Evolutionary conservation across 2,113 vertebrate genomes (phyloP).

Genomic region (Mustelus asterias): DNA sequence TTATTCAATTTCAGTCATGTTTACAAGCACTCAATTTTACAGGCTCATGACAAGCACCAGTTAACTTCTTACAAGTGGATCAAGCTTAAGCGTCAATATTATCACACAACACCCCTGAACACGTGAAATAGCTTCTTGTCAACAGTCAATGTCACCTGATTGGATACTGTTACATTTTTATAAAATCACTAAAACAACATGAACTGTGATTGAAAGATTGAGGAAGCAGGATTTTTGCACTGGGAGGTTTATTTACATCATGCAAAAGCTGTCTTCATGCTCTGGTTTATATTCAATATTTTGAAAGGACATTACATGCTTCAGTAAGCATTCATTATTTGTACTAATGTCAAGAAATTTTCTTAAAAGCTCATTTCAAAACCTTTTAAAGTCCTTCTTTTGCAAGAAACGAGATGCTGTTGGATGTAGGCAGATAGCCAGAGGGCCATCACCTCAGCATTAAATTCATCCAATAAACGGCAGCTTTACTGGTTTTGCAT

Average conservation of each 20-base stretch:
- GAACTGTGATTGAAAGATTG: not conserved
- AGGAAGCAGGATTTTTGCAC: not conserved
- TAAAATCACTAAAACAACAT: not conserved
- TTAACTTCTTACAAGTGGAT: not conserved
- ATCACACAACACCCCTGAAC: not conserved
- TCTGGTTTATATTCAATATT: not conserved
- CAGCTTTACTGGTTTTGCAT: not conserved
- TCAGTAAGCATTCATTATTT: not conserved
- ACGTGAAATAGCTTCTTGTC: not conserved
- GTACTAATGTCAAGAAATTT: not conserved
- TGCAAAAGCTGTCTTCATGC: no score
- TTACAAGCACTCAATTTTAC: not conserved
- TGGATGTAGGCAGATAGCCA: not conserved
- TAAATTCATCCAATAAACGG: not conserved
- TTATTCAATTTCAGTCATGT: no score
- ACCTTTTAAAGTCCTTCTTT: not conserved
- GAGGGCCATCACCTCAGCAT: no score
- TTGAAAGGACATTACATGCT: not conserved
- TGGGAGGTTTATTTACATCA: not conserved
- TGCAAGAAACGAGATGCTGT: not conserved
- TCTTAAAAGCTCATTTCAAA: not conserved
- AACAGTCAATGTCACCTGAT: not conserved
- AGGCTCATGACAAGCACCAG: not conserved
- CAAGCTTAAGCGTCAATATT: not conserved
- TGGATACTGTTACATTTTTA: not conserved